A percentile compares a stretch with the other conserved stretches of the same genome.
phyloP scores from a whole-genome alignment of 2,888 invertebrate genomes.

The Lepidochitona cinerea region DNA sequence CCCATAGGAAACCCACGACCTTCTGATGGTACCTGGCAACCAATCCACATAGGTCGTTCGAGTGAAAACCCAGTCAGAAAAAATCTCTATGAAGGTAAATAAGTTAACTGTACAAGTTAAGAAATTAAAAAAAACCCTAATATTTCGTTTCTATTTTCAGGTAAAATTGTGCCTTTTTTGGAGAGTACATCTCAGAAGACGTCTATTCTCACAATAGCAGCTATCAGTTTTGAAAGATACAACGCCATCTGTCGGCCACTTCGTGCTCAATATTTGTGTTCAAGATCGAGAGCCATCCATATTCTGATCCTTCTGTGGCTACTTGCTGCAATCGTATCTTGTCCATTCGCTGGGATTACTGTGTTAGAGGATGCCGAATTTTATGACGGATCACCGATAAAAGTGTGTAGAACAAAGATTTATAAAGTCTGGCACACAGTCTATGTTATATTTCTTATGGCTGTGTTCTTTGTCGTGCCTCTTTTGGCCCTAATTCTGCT shows the following conservation, averaged over 20 bases:
- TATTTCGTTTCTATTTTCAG: no score
- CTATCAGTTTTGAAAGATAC: conserved; percentile 91
- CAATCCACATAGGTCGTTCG: no score
- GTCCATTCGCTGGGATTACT: conserved; percentile 88
- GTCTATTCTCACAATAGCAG: conserved; percentile 90
- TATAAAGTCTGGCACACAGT: conserved; percentile 83
- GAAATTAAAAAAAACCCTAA: no score
- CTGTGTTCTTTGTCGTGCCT: conserved; percentile 88
- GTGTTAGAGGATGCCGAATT: conserved; percentile 82
- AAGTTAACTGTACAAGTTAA: no score
- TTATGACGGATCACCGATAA: conserved; percentile 80
- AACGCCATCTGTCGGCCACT: conserved; percentile 93
- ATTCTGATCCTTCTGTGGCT: conserved; percentile 68
- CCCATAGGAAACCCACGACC: no score
- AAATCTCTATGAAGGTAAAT: no score
- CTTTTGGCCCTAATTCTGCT: conserved; percentile 84
- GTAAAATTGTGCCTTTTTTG: conserved; percentile 92
- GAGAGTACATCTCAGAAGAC: conserved; percentile 93
- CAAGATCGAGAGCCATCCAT: conserved; percentile 63
- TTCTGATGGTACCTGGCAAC: no score
- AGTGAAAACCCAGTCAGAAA: no score
- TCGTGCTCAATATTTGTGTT: conserved; percentile 74
- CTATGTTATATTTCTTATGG: conserved; percentile 85
- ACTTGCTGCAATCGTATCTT: conserved; percentile 54
- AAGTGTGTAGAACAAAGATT: conserved; percentile 86